These are phyloP conservation scores for Myotis lucifugus DNA, from an alignment of 2,113 vertebrate species.

Conservation along the genomic window DNA sequence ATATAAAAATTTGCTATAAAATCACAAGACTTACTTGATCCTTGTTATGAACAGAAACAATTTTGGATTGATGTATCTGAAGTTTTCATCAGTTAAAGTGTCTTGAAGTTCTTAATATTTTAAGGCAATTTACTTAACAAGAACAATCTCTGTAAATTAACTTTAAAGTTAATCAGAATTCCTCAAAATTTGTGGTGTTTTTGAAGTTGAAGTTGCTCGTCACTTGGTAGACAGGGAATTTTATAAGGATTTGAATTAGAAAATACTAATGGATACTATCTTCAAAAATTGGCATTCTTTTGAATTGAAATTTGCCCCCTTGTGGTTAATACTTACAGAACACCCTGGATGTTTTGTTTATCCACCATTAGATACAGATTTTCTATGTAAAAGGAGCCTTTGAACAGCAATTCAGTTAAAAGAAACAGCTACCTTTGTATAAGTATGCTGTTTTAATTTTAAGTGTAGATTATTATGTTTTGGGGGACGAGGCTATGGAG, in stretches of 20 bases:
- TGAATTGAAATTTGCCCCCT: background rate
- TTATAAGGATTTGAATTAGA: background rate
- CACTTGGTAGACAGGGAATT: background rate
- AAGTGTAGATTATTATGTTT: background rate
- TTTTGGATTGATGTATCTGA: background rate
- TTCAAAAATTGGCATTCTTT: background rate
- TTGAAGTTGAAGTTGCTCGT: background rate
- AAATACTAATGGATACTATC: background rate
- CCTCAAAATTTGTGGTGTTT: background rate
- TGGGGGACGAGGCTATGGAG: background rate
- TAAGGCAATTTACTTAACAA: background rate
- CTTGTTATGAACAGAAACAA: background rate
- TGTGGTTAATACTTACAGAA: background rate
- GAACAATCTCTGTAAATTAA: background rate
- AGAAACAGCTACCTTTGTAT: background rate
- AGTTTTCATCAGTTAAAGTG: background rate
- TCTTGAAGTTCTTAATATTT: background rate
- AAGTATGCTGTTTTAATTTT: background rate
- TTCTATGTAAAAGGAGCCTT: background rate
- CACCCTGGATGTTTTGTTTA: background rate
- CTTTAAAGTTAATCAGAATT: slow-evolving; percentile 1
- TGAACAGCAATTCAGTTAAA: background rate
- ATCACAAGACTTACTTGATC: background rate
- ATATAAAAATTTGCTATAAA: background rate
- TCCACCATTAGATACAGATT: background rate